A percentile compares a stretch with the other conserved stretches of the same genome.
phyloP scores from a whole-genome alignment of 2,888 invertebrate species.

The Tetragonula carbonaria region DNA sequence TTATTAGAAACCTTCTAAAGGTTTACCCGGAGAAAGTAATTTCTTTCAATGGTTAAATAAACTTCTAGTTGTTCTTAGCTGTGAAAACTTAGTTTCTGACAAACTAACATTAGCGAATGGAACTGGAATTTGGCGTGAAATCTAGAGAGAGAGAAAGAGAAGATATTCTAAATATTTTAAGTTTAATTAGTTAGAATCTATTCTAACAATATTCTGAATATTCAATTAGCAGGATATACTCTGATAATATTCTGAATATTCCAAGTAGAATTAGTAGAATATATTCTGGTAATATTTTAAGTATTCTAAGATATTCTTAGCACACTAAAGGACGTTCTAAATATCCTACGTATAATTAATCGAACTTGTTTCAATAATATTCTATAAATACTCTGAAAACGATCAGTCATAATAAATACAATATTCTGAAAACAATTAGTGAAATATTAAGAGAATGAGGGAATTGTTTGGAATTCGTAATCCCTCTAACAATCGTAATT shows the following conservation, averaged over 20 bases:
- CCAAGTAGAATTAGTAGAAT: no score
- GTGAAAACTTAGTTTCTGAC: not conserved
- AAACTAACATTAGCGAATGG: not conserved
- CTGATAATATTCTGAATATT: no score
- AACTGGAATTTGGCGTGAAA: not conserved
- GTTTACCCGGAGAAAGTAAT: not conserved
- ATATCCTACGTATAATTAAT: no score
- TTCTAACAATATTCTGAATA: no score
- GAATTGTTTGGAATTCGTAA: not conserved
- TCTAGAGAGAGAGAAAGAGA: not conserved
- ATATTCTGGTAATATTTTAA: no score
- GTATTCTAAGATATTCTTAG: no score
- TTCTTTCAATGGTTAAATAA: not conserved
- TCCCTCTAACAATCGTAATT: not conserved
- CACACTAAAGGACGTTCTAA: no score
- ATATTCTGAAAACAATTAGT: not conserved
- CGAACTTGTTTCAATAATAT: no score
- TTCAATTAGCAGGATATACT: no score
- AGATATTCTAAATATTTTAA: no score
- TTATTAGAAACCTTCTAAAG: not conserved
- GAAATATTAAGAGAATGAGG: not conserved
- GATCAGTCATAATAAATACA: not conserved
- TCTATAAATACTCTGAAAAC: no score
- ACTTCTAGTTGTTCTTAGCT: not conserved
- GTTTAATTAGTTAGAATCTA: no score